Conservation (phyloP, 64 coral and sea anemone genomes). For the Actinia tenebrosa region DNA sequence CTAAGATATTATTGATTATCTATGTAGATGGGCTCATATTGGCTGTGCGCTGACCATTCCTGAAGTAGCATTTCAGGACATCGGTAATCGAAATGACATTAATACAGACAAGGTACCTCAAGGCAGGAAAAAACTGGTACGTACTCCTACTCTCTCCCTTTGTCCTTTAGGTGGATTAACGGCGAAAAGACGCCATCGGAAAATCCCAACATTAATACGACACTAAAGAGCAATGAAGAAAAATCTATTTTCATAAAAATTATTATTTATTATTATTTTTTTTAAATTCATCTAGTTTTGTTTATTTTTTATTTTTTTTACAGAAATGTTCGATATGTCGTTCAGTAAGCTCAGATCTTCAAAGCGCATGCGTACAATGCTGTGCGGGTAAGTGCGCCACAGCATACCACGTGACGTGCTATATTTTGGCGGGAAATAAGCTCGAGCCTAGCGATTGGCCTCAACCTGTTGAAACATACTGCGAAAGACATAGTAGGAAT, state of each 20-base stretch:
- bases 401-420: slow-evolving; percentile 72
- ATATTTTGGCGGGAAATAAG: slow-evolving; percentile 51
- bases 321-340: slow-evolving; percentile 47
- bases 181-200: too few species aligned
- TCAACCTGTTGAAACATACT: slow-evolving; percentile 72
- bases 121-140: slow-evolving; percentile 78
- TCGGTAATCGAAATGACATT: slow-evolving; percentile 42
- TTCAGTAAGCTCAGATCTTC: not conserved
- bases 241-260: too few species aligned
- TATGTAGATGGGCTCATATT: slow-evolving; percentile 71
- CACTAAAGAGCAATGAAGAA: too few species aligned
- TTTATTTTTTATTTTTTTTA: not conserved
- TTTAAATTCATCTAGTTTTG: not conserved
- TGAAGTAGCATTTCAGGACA: slow-evolving; percentile 66
- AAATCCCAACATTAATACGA: too few species aligned
- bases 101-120: slow-evolving; percentile 47
- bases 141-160: not conserved
- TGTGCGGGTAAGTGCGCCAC: slow-evolving; percentile 84
- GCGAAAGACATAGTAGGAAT: slow-evolving; percentile 68
- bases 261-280: not conserved
- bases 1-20: not conserved
- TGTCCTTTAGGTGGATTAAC: too few species aligned
- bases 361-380: slow-evolving; percentile 75
- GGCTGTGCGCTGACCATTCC: slow-evolving; percentile 78
- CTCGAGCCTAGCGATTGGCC: slow-evolving; percentile 86